Conservation (phyloP, 2,888 invertebrate genomes). For the Apamea epomidion region DNA sequence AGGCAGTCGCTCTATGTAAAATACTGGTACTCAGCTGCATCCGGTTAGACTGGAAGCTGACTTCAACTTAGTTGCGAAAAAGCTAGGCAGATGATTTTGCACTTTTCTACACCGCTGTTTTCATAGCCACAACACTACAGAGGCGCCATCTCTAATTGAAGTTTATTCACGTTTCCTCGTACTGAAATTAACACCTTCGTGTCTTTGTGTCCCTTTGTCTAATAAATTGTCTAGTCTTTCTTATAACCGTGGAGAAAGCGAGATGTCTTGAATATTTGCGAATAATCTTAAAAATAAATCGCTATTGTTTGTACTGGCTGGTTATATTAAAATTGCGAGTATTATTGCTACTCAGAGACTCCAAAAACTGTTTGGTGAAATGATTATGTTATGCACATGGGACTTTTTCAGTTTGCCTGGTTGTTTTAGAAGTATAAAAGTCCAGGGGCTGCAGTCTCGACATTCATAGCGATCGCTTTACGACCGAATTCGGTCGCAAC, state of each 20-base stretch:
- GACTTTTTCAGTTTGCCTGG: not conserved
- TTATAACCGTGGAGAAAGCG: conserved; percentile 44
- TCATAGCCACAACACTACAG: conserved; percentile 67
- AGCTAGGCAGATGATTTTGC: not conserved
- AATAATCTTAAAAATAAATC: conserved; percentile 61
- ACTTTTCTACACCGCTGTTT: not conserved
- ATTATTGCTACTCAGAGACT: not conserved
- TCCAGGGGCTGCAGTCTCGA: too few species aligned
- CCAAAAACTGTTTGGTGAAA: not conserved
- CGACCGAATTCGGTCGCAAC: too few species aligned
- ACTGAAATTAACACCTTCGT: conserved; percentile 82
- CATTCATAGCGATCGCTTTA: too few species aligned
- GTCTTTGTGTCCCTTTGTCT: conserved; percentile 69
- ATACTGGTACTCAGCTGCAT: not conserved
- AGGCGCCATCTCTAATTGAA: conserved; percentile 85
- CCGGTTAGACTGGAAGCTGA: not conserved
- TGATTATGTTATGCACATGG: not conserved
- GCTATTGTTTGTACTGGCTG: conserved; percentile 34
- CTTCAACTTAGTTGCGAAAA: not conserved
- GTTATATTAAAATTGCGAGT: conserved; percentile 11
- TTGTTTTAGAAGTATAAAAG: not conserved
- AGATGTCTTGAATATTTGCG: conserved; percentile 48
- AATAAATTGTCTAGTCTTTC: conserved; percentile 67
- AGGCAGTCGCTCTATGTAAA: not conserved
- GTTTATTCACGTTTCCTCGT: conserved; percentile 82